Percentiles rank a stretch among this genome's conserved stretches.
Conservation (phyloP, 1,140 invertebrate genomes). For the Lutraria rhynchaena region DNA sequence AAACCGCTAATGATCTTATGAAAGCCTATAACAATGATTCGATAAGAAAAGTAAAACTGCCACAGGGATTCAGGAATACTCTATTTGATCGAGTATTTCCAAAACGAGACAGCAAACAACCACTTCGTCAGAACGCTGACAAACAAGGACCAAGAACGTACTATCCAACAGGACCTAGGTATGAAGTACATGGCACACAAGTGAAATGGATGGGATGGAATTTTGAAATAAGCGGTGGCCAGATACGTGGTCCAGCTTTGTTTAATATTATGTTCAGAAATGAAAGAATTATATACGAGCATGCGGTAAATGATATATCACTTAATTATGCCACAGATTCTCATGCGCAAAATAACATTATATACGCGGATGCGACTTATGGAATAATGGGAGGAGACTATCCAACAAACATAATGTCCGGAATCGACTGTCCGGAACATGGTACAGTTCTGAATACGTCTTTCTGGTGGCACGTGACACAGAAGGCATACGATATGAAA, state of each 20-base stretch:
- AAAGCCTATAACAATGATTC: conserved; percentile 19
- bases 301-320: conserved; percentile 64
- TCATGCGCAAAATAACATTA: conserved; percentile 50
- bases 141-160: conserved; percentile 39
- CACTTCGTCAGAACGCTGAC: conserved; percentile 32
- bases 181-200: conserved; percentile 29
- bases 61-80: conserved; percentile 20
- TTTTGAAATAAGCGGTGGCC: conserved; percentile 52
- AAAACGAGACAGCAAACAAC: conserved; percentile 36
- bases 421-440: conserved; percentile 51
- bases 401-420: conserved; percentile 26
- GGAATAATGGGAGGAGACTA: conserved; percentile 48
- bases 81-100: conserved; percentile 35
- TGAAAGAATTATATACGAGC: conserved; percentile 69
- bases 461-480: conserved; percentile 27
- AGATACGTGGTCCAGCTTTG: conserved; percentile 47
- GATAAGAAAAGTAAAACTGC: conserved; percentile 40
- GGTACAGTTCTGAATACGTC: conserved; percentile 44
- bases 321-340: conserved; percentile 54
- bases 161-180: conserved; percentile 38
- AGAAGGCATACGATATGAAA: conserved; percentile 30
- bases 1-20: conserved; percentile 10
- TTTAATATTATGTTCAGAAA: conserved; percentile 51
- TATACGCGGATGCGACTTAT: conserved; percentile 52
- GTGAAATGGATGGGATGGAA: conserved; percentile 57